Evolutionary conservation across 2,113 vertebrate genomes (phyloP).

Genomic region (Phylloscopus trochiloides): DNA sequence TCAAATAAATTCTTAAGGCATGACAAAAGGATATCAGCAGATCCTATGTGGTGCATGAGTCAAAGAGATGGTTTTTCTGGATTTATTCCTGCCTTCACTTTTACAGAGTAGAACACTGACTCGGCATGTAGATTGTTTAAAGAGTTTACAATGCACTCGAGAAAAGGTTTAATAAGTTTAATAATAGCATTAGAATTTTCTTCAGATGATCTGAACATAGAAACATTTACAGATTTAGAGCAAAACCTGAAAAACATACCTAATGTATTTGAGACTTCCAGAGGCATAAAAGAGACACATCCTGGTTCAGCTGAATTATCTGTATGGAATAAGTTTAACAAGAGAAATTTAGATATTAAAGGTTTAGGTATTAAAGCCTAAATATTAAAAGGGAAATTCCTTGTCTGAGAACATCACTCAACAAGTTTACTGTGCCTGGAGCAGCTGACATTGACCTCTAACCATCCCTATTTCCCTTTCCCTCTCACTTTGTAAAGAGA

Average conservation of each 20-base stretch:
- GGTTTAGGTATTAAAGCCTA: neutral
- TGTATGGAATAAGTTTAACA: neutral
- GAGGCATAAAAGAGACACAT: neutral
- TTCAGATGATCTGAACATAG: neutral
- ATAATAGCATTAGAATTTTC: neutral
- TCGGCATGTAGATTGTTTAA: neutral
- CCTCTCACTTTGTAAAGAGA: neutral
- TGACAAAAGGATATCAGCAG: neutral
- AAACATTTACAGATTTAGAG: neutral
- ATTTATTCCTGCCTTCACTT: neutral
- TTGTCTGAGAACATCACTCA: neutral
- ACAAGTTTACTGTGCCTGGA: neutral
- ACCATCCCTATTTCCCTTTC: neutral
- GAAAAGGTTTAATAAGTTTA: neutral
- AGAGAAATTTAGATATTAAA: neutral
- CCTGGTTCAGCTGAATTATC: neutral
- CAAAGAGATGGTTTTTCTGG: neutral
- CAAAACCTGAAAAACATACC: neutral
- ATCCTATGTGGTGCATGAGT: accelerated
- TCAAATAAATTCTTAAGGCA: neutral
- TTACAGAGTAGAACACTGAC: neutral
- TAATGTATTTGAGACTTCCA: neutral
- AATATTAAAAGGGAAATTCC: neutral
- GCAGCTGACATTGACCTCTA: neutral
- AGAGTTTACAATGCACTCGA: neutral